Evolutionary conservation across 2,797 vertebrate genomes (phyloP).

Genomic region (Melanotaenia boesemani): DNA sequence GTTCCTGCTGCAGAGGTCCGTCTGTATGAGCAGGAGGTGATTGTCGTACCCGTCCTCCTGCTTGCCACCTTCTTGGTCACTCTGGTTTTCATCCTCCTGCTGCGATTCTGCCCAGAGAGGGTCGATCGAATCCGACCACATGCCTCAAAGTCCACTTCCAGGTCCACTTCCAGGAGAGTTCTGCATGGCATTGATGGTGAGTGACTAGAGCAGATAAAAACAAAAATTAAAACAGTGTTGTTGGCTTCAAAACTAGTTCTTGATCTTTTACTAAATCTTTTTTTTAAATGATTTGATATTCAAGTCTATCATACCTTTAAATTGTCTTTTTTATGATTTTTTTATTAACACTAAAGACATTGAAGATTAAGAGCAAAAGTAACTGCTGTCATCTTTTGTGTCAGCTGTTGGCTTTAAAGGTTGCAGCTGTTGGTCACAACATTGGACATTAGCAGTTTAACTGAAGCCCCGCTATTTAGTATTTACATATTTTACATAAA

Average conservation of each 20-base stretch:
- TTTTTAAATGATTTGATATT: not conserved
- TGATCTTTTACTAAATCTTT: not conserved
- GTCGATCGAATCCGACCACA: constrained; percentile 69
- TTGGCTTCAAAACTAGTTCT: constrained; percentile 1
- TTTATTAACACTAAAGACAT: too few relatives aligned
- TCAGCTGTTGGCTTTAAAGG: too few relatives aligned
- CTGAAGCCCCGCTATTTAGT: too few relatives aligned
- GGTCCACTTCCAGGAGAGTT: constrained; percentile 60
- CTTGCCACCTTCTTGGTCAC: constrained; percentile 86
- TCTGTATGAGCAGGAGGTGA: constrained; percentile 89
- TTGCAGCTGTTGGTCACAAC: too few relatives aligned
- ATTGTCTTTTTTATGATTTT: too few relatives aligned
- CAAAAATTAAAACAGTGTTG: not conserved
- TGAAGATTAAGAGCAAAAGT: too few relatives aligned
- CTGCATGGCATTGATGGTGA: constrained; percentile 84
- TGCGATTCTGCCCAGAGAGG: constrained; percentile 83
- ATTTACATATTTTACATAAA: too few relatives aligned
- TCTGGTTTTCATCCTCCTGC: constrained; percentile 86
- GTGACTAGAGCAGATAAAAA: constrained; percentile 2
- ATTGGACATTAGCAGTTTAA: too few relatives aligned
- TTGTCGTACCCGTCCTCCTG: constrained; percentile 89
- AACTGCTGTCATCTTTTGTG: too few relatives aligned
- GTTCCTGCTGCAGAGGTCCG: constrained; percentile 73
- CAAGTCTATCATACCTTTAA: too few relatives aligned
- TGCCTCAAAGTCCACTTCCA: constrained; percentile 20